Evolutionary conservation across 2,888 invertebrate species (phyloP), one percentile per base, ranked within the genome.

Genomic region (Limenitis camilla): DNA sequence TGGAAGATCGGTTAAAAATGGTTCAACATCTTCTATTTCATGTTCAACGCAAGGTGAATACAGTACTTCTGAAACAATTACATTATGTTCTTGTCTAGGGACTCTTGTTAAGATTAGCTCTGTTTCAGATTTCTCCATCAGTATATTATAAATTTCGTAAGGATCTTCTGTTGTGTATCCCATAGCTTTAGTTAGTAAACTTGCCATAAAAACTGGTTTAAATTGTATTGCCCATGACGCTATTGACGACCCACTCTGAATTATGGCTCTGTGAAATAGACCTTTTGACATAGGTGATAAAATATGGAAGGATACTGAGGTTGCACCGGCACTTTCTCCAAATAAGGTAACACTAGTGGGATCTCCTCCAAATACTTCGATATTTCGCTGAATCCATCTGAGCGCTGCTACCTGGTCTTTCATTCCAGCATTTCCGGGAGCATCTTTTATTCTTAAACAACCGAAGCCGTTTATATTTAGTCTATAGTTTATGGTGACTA

Each of bases 251-350:
- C 85, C 85, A 56, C 84, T 83, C 52, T 83, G 78, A 19, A 72
- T 55, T 6, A 85, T 82, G 1, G 75, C 83, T 64, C 71, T 81
- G 35, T 83, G 78, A 48, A 84, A 85, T 0, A 83, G 63, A 0
- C 80, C 81, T 59, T 68, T 78, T 0, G 84, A 76, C 78, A 79
- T 79, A 1, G 76, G 75, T 5, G 85, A 84, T 0, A 82, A 54
- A 5, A 80, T 42, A 11, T 81, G 82, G 11, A 64, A 78, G 0
- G 85, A 81, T 0, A 82, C 76, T 0, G 85, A 74, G 0, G 72
- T 66, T 0, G 67, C 76, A 2, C 85, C 85, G 49, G 85, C 83
- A 38, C 85, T 85, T 58, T 83, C 82, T 0, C 85, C 84, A 49
- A 82, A 79, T 40, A 82, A 55, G 0, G 80, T 81, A 0, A 82